These are phyloP conservation scores for Elmis aenea DNA, from an alignment of 2,888 invertebrate species.

Conservation along the genomic window DNA sequence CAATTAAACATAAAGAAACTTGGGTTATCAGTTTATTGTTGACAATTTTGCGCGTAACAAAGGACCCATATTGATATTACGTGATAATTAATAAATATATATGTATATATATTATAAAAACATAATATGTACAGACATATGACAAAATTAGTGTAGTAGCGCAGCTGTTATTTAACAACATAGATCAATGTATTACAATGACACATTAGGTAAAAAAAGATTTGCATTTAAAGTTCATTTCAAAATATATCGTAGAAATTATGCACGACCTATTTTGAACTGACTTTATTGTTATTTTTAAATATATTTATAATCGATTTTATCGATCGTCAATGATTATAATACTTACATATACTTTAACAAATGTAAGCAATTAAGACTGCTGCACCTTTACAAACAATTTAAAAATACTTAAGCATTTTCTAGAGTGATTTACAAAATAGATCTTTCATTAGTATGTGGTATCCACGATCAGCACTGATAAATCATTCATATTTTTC, in stretches of 20 bases:
- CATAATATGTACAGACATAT: slow-evolving; percentile 46
- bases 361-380: slow-evolving; percentile 27
- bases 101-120: slow-evolving; percentile 46
- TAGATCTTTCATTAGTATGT: no score
- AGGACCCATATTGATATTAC: slow-evolving; percentile 7
- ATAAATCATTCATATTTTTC: no score
- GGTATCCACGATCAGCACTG: no score
- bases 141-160: slow-evolving; percentile 41
- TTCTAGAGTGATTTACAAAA: no score
- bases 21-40: neutral
- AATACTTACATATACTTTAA: slow-evolving; percentile 15
- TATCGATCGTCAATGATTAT: slow-evolving; percentile 16
- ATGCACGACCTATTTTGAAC: no score
- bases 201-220: slow-evolving; percentile 23
- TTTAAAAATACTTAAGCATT: slow-evolving; percentile 36
- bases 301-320: slow-evolving; percentile 12
- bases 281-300: no score
- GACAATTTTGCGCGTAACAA: neutral
- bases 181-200: slow-evolving; percentile 24
- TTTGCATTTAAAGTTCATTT: slow-evolving; percentile 13
- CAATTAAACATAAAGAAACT: no score
- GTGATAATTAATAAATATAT: slow-evolving; percentile 45
- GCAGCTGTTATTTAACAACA: slow-evolving; percentile 28
- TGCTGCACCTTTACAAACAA: slow-evolving; percentile 29
- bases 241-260: slow-evolving; percentile 1